Evolutionary conservation across 2,888 invertebrate genomes (phyloP), one percentile per base, ranked within the genome.

Genomic region (Selenia dentaria): DNA sequence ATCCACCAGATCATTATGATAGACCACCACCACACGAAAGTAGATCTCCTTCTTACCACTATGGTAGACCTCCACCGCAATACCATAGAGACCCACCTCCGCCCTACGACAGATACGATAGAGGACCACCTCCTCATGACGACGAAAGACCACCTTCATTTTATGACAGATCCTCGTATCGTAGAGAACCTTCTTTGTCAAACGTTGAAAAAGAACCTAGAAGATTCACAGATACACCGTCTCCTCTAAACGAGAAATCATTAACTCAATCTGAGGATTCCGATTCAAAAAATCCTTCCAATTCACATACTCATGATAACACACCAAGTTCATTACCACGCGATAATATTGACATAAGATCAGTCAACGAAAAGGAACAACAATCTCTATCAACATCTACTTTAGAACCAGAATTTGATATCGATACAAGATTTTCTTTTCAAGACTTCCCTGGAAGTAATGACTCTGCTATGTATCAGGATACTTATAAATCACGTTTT

Each of bases 401-500:
- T 1, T 8, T 22, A 8, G 6, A 25, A 3, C 9, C 25, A 13
- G 13, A 14, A 28, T 43, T 49, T 34, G 29, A 43, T 38, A 36
- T 49, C n/a, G 67, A 62, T 14, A 11, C 57, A 10, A 55, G 65
- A 44, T 51, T 61, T 27, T 40, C 24, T 10, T 28, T 10, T 9
- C 20, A 40, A 27, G 34, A 36, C 2, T n/a, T 14, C 13, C 9
- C 26, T 1, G 26, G n/a, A 6, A 33, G 5, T 18, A 10, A 16
- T 29, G 18, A 32, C 38, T 20, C 3, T 13, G 26, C 26, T 25
- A 25, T 38, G 27, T 13, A 8, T 12, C 37, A 42, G n/a, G 35
- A 31, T 10, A 22, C 31, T 13, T 25, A n/a, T 29, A 25, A 28
- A 33, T 25, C 32, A 27, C 31, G n/a, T 3, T 27, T 28, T 22